Percentiles rank a stretch among this genome's conserved stretches.
Evolutionary conservation across 1,140 invertebrate genomes (phyloP).

Genomic region (Proctacanthus coquilletti): DNA sequence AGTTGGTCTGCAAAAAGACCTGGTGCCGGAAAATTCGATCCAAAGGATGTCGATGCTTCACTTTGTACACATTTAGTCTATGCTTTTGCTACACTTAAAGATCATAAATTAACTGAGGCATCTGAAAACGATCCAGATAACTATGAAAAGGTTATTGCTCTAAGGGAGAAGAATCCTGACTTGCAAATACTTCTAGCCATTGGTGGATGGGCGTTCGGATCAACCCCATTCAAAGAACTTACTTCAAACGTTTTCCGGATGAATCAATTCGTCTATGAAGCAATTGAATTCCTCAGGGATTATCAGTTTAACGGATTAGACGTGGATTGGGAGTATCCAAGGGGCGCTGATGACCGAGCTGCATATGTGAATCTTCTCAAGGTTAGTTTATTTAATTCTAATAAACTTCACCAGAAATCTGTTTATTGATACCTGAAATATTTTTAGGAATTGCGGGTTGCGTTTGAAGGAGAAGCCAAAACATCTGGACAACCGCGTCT

Average conservation of each 20-base stretch:
- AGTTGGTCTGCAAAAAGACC: conserved; percentile 87
- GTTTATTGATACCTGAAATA: too few species aligned
- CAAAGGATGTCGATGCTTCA: conserved; percentile 70
- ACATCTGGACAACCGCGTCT: conserved; percentile 62
- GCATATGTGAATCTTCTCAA: conserved; percentile 67
- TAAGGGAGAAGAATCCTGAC: conserved; percentile 79
- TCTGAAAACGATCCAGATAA: conserved; percentile 69
- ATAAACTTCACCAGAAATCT: too few species aligned
- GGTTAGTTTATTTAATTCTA: conserved; percentile 3
- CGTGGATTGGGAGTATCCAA: conserved; percentile 93
- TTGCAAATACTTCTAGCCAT: conserved; percentile 83
- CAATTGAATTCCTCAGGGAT: conserved; percentile 80
- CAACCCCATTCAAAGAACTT: conserved; percentile 81
- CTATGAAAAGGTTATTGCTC: conserved; percentile 64
- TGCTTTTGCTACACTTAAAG: conserved; percentile 78
- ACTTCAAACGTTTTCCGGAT: conserved; percentile 81
- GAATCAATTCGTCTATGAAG: conserved; percentile 90
- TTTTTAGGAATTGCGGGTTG: conserved; percentile 53
- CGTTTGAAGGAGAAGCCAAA: conserved; percentile 80
- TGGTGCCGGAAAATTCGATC: conserved; percentile 68
- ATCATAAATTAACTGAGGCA: conserved; percentile 59
- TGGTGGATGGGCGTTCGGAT: conserved; percentile 89
- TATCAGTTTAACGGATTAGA: conserved; percentile 85
- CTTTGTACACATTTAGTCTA: conserved; percentile 89
- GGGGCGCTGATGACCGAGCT: conserved; percentile 68